Conservation (phyloP, 2,113 vertebrate species). For the Grallaria varia region DNA sequence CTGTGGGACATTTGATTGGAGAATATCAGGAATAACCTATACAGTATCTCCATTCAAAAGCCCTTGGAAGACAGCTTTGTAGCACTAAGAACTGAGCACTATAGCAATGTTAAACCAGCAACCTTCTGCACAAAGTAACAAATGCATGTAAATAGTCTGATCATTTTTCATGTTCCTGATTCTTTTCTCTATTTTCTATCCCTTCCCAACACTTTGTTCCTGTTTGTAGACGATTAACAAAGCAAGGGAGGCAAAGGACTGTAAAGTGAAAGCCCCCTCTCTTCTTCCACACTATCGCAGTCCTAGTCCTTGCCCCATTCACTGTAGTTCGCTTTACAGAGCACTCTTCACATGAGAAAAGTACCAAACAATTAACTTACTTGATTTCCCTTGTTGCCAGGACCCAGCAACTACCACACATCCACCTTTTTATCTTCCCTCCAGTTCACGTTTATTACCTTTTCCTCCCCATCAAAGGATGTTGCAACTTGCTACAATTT, state of each 20-base stretch:
- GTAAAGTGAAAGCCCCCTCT: fast-evolving
- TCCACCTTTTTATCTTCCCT: background rate
- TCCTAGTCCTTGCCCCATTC: background rate
- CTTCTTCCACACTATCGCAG: background rate
- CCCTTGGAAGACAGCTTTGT: background rate
- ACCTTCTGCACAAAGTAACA: background rate
- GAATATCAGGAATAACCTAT: background rate
- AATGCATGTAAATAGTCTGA: fast-evolving
- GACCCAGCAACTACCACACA: background rate
- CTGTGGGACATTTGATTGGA: background rate
- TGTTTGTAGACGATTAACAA: background rate
- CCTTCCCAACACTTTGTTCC: background rate
- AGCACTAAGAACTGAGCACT: background rate
- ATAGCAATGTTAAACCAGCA: background rate
- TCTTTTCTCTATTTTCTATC: background rate
- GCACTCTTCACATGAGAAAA: background rate
- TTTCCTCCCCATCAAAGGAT: background rate
- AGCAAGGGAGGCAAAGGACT: background rate
- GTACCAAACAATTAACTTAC: background rate
- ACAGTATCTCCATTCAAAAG: background rate
- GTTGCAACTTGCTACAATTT: background rate
- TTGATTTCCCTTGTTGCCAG: background rate
- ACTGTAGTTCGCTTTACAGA: background rate
- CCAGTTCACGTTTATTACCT: background rate
- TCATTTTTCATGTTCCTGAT: background rate